Conservation (phyloP, 2,113 vertebrate species). For the Nycticebus coucang region DNA sequence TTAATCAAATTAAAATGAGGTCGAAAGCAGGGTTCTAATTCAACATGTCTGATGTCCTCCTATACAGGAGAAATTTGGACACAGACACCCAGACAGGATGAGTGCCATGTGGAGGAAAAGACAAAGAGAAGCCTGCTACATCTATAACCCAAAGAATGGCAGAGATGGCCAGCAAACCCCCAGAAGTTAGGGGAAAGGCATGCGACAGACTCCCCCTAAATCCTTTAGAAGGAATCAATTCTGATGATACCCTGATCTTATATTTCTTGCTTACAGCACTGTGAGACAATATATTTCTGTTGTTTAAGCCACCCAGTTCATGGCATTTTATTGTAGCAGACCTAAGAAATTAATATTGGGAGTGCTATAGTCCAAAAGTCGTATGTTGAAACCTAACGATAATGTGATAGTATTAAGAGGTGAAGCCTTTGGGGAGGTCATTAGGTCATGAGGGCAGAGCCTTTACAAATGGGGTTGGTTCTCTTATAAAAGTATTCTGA, state of each 20-base stretch:
- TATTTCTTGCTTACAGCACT: not conserved
- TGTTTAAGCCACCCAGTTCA: not conserved
- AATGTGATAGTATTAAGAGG: not conserved
- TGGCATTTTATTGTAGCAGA: not conserved
- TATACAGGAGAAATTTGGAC: not conserved
- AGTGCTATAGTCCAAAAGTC: not conserved
- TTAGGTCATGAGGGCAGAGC: not conserved
- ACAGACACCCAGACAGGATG: not conserved
- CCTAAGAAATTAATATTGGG: not conserved
- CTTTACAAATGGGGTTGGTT: not conserved
- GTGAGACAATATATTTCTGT: not conserved
- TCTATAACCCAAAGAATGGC: not conserved
- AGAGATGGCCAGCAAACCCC: not conserved
- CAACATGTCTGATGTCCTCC: not conserved
- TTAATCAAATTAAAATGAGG: not conserved
- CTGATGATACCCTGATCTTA: not conserved
- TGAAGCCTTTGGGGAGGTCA: not conserved
- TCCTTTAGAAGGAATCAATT: not conserved
- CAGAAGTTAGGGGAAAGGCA: not conserved
- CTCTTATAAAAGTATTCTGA: not conserved
- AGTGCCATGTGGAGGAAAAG: not conserved
- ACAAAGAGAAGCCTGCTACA: not conserved
- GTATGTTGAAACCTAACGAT: not conserved
- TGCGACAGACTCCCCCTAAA: accelerated
- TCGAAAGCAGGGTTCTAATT: not conserved